Evolutionary conservation across 2,888 invertebrate genomes (phyloP).

Genomic region (Ophion obscuratus): DNA sequence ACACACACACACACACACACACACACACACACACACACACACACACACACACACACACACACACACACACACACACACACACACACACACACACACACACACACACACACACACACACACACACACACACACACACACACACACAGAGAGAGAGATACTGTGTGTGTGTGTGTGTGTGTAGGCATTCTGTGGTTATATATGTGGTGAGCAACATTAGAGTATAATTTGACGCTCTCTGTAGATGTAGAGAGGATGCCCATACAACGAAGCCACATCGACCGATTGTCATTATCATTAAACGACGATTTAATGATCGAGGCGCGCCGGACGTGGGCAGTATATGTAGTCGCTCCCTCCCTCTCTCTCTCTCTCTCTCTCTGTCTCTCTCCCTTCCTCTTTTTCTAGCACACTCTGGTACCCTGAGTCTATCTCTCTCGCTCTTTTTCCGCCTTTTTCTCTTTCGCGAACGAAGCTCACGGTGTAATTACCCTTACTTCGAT

Average conservation of each 20-base stretch:
- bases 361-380: constrained; percentile 35
- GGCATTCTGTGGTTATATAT: constrained; percentile 19
- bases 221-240: constrained; percentile 62
- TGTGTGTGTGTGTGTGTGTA: constrained; percentile 12
- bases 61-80: too few relatives aligned
- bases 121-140: too few relatives aligned
- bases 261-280: constrained; percentile 66
- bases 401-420: constrained; percentile 36
- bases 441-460: constrained; percentile 33
- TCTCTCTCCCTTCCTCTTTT: constrained; percentile 32
- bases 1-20: too few relatives aligned
- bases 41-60: too few relatives aligned
- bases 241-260: constrained; percentile 66
- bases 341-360: constrained; percentile 33
- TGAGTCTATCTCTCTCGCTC: constrained; percentile 27
- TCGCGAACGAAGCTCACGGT: constrained; percentile 55
- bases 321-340: constrained; percentile 79
- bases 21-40: too few relatives aligned
- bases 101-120: too few relatives aligned
- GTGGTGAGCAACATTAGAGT: constrained; percentile 60
- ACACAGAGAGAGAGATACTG: too few relatives aligned
- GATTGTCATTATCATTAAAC: constrained; percentile 79
- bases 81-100: too few relatives aligned
- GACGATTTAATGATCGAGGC: constrained; percentile 80
- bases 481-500: constrained; percentile 71